Base-by-base conservation (phyloP, 1,140 invertebrate genomes). In the Maconellicoccus hirsutus region DNA sequence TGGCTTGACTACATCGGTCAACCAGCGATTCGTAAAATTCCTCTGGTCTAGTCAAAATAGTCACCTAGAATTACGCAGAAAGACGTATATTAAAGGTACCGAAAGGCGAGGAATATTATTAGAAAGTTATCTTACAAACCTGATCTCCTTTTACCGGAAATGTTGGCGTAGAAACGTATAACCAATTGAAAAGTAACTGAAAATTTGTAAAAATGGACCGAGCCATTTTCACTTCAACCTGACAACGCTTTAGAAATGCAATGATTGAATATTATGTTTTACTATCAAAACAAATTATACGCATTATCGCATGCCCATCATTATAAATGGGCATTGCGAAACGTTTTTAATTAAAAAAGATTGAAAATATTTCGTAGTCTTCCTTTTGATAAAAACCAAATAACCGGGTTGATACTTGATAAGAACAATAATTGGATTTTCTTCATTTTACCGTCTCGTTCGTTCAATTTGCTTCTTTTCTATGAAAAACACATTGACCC, bases 1-100 rank as follows among this genome's bases (percentile, higher is more conserved):
- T 86, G 1, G 94, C 91, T 73, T 78, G 81, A 74, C 80, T 79
- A 75, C 89, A 87, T 78, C 87, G 86, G 42, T 87, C 80, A 76
- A 94, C 77, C 16, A 96, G 76, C 1, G 83, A 86, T 16, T 86
- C 79, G 77, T 94, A 94, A 79, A 93, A 94, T 71, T 84, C 82
- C 42, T 81, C 79, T 2, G 92, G 92, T 75, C 90, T 86, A 26
- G 84, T 82, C 73, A 94, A 85, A 63, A 93, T 12, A 73, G 74
- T 74, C 1, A 77, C 66, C 75, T 77, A 23, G 71, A 75, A 71
- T 23, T 71, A 38, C 1, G 26, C 16, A 69, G 70, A 71, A 71
- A 83, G n/a, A n/a, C n/a, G n/a, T n/a, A n/a, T n/a, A n/a, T n/a
- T n/a, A n/a, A n/a, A n/a, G n/a, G n/a, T n/a, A n/a, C n/a, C n/a